phyloP scores from a whole-genome alignment of 2,888 invertebrate species.

The Fragum fragum region DNA sequence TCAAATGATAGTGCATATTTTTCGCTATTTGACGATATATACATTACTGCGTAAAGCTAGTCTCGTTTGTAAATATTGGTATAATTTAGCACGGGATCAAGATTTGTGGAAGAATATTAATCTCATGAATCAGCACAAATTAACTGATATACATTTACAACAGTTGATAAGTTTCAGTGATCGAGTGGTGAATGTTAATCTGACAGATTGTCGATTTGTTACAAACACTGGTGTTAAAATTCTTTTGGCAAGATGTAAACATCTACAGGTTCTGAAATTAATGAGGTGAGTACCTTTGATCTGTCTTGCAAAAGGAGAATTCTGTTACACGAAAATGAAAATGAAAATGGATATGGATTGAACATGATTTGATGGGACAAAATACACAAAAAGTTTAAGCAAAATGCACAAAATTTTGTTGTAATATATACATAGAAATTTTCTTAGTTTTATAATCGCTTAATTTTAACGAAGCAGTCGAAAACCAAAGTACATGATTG shows the following conservation, averaged over 20 bases:
- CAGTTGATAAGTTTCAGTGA: conserved; percentile 70
- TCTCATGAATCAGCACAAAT: conserved; percentile 50
- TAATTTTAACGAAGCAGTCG: too few relatives aligned
- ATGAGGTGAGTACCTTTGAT: conserved; percentile 75
- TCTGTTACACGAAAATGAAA: too few relatives aligned
- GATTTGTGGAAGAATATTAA: conserved; percentile 43
- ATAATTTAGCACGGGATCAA: conserved; percentile 45
- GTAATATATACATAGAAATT: too few relatives aligned
- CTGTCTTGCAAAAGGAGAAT: too few relatives aligned
- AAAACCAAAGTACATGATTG: too few relatives aligned
- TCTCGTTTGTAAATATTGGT: conserved; percentile 62
- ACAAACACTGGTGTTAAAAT: conserved; percentile 67
- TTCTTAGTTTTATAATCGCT: too few relatives aligned
- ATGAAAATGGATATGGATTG: too few relatives aligned
- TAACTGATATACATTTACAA: conserved; percentile 56
- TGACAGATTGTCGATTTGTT: conserved; percentile 72
- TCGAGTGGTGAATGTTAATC: conserved; percentile 69
- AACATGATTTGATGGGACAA: too few relatives aligned
- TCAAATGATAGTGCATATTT: conserved; percentile 45
- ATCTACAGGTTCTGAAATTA: conserved; percentile 68
- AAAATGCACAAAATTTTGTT: neutral
- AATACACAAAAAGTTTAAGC: too few relatives aligned
- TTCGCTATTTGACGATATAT: conserved; percentile 36
- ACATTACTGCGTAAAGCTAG: conserved; percentile 45
- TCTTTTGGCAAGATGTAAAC: conserved; percentile 67